Evolutionary conservation across 2,888 invertebrate species (phyloP).

Genomic region (Apodemia mormo): DNA sequence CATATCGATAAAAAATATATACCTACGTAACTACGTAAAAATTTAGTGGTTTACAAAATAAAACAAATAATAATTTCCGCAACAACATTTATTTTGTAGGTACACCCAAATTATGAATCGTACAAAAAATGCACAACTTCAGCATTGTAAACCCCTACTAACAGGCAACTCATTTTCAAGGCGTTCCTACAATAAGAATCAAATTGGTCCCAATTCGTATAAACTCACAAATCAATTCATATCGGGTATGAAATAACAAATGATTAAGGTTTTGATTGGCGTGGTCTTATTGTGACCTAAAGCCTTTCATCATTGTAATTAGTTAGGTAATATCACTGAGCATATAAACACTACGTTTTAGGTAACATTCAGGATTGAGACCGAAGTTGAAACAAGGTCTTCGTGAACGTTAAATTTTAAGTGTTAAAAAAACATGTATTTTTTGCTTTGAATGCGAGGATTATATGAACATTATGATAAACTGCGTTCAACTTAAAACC

Average conservation of each 20-base stretch:
- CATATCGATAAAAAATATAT: too few relatives aligned
- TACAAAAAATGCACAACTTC: conserved; percentile 82
- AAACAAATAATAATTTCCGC: conserved; percentile 43
- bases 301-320: neutral
- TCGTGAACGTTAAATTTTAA: too few relatives aligned
- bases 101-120: conserved; percentile 70
- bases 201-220: conserved; percentile 67
- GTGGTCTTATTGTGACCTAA: neutral
- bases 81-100: conserved; percentile 80
- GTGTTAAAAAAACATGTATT: too few relatives aligned
- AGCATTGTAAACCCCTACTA: conserved; percentile 69
- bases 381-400: too few relatives aligned
- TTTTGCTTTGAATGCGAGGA: too few relatives aligned
- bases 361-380: too few relatives aligned
- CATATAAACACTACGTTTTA: too few relatives aligned
- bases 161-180: conserved; percentile 30
- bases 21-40: too few relatives aligned
- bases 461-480: conserved; percentile 1
- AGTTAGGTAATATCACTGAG: too few relatives aligned
- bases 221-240: conserved; percentile 44
- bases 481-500: conserved; percentile 33
- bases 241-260: conserved; percentile 12
- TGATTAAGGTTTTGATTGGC: neutral
- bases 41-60: conserved; percentile 4
- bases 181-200: conserved; percentile 30